Percentiles rank a stretch among this genome's conserved stretches.
phyloP scores from a whole-genome alignment of 2,113 vertebrate species.

The Paraplagusia blochii region DNA sequence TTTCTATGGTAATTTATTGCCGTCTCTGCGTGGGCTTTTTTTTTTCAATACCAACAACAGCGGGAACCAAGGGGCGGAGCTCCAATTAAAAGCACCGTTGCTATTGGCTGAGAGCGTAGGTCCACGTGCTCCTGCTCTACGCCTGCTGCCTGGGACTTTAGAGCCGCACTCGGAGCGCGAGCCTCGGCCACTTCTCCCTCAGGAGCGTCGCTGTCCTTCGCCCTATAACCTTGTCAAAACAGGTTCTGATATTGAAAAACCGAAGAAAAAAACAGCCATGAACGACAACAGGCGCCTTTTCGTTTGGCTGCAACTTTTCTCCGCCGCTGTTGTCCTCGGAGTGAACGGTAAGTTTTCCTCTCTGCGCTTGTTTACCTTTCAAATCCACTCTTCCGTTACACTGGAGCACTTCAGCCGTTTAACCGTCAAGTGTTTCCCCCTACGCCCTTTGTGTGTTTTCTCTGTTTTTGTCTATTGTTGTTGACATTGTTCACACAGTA shows the following conservation, averaged over 20 bases:
- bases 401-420: neutral
- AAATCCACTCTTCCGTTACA: neutral
- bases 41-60: neutral
- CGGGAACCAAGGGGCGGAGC: constrained; percentile 36
- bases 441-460: neutral
- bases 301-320: constrained; percentile 52
- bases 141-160: constrained; percentile 29
- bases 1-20: constrained; percentile 27
- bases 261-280: constrained; percentile 46
- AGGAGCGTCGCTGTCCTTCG: neutral
- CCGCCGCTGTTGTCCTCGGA: constrained; percentile 47
- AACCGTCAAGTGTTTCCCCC: neutral
- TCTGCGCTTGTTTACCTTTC: constrained; percentile 38
- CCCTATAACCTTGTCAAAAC: neutral
- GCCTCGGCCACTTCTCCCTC: neutral
- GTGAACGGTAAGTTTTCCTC: constrained; percentile 63
- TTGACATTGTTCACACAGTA: neutral
- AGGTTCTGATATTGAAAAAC: neutral
- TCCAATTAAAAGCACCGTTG: constrained; percentile 30
- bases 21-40: neutral
- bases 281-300: constrained; percentile 27
- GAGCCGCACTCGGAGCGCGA: constrained; percentile 31
- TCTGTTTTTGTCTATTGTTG: neutral
- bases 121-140: constrained; percentile 63
- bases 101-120: constrained; percentile 62